phyloP scores from a whole-genome alignment of 2,888 invertebrate species.

The Caradrina kadenii region DNA sequence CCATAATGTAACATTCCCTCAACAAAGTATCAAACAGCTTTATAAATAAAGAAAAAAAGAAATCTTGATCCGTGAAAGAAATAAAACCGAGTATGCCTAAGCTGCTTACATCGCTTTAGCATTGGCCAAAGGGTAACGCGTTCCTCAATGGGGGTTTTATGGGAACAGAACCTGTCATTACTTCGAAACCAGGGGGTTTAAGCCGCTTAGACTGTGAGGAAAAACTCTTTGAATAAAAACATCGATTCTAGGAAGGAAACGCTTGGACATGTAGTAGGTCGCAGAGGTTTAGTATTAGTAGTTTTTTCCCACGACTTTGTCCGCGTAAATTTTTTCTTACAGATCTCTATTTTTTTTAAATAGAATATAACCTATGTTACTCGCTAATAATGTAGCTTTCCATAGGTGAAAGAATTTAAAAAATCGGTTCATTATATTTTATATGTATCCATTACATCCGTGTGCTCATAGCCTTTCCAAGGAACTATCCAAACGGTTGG shows the following conservation, averaged over 20 bases:
- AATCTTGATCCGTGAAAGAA: background rate
- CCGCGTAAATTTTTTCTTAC: no score
- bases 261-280: background rate
- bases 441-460: no score
- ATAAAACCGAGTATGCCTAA: constrained; percentile 30
- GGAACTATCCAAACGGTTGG: no score
- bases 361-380: no score
- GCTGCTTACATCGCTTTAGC: constrained; percentile 13
- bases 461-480: no score
- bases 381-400: no score
- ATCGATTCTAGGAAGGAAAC: background rate
- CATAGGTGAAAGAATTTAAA: no score
- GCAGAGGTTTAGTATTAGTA: background rate
- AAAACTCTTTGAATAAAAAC: background rate
- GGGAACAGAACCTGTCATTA: constrained; percentile 13
- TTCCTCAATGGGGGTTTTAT: constrained; percentile 32
- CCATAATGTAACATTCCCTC: background rate
- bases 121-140: constrained; percentile 11
- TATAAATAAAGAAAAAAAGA: constrained; percentile 10
- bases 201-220: constrained; percentile 40
- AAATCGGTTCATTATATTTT: no score
- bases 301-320: no score
- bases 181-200: constrained; percentile 12
- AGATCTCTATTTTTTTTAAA: no score
- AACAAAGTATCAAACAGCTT: background rate